Evolutionary conservation across 2,888 invertebrate species (phyloP), one percentile per base, ranked within the genome.

Genomic region (Chydorus sphaericus): DNA sequence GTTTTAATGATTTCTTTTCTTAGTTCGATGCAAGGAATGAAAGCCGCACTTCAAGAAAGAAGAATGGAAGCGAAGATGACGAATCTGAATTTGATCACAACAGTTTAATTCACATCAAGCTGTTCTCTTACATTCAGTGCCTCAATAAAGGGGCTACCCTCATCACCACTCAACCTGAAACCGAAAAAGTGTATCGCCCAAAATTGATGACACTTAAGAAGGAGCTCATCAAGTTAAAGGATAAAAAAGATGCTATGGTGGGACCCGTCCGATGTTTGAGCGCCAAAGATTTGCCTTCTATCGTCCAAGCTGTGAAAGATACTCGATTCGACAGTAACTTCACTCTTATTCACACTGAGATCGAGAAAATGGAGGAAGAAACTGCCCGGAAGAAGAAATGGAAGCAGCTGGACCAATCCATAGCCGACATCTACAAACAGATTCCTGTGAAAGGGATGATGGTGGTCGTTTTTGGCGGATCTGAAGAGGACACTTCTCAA

Each of bases 391-490:
- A 44, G 10, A 28, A 23, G 26, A 44, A 44, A 10, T 26, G 14
- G 44, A 44, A 31, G 16, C 31, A 23, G 1, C 4, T 57, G 3
- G 49, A 57, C 29, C 48, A 54, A 28, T 23, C 31, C 31, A 54
- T 57, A 31, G 36, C 18, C 10, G 29, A 44, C 8, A 28, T 57
- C 3, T 54, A 57, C 29, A n/a, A 30, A 8, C n/a, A 18, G 11
- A n/a, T 57, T 26, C 31, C 54, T 14, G 4, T 48, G 29, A 57
- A 54, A 8, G 57, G 57, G 2, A 48, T 57, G 48, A 11, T 57
- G 48, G 36, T 57, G 31, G 54, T 54, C 6, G 48, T 57, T 8
- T 57, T 57, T 36, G 54, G 54, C 3, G 31, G 37, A 6, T 36
- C 18, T 6, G 10, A 33, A 8, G 28, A 4, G 23, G 29, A 50